Evolutionary conservation across 2,888 invertebrate species (phyloP), one percentile per base, ranked within the genome.

Genomic region (Syrphus vitripennis): DNA sequence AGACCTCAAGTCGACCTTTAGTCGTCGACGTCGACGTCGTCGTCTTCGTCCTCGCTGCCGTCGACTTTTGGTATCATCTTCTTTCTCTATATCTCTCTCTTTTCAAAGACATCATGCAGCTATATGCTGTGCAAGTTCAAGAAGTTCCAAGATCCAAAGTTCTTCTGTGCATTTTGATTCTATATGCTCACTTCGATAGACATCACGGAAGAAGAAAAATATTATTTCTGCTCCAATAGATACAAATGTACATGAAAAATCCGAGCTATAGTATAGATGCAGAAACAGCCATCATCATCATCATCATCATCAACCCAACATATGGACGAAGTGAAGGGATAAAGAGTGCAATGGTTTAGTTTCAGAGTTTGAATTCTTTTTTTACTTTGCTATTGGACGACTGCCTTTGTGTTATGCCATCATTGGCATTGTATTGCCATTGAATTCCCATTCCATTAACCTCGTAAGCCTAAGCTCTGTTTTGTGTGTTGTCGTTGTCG

Each of bases 161-260:
- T 81, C 74, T 82, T 70, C 74, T 61, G 61, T 9, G 61, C 61
- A 63, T 63, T 76, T 57, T 76, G 65, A 71, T 71, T 75, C 65
- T 67, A 67, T 67, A 67, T 59, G 50, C 40, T 63, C 61, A 61
- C 45, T 42, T 48, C 78, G 88, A 88, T 88, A 88, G 78, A 87
- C 80, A 88, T 88, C 88, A 88, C 88, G 88, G 88, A 88, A 88
- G 88, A 88, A 80, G 81, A 88, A 84, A n/a, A 82, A 86, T 86
- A 86, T 78, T 86, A 82, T 82, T 86, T 87, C 88, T 87, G 87
- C 88, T 87, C 88, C 88, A 88, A 88, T 88, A 88, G 88, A 83
- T 86, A 77, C 81, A 72, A 61, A 81, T 77, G 61, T 65, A 80
- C 76, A 76, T 61, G 71, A 12, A 37, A 53, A 77, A 69, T 37